These are phyloP conservation scores for Gallinago nigripennis DNA, from an alignment of 2,797 vertebrate genomes.

Conservation along the genomic window DNA sequence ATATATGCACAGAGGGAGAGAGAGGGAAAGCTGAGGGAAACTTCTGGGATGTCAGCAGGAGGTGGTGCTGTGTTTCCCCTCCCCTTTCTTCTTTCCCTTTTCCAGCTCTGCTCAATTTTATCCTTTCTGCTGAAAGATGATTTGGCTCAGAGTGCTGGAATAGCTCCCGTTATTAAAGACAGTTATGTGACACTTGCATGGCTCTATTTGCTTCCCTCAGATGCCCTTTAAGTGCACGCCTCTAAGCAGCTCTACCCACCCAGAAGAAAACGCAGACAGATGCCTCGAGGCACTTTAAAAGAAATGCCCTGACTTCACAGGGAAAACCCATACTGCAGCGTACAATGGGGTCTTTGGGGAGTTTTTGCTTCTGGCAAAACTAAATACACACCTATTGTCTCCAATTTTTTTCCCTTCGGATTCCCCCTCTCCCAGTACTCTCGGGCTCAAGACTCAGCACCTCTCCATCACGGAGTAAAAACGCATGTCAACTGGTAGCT, in stretches of 20 bases:
- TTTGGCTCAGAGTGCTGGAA: conserved; percentile 29
- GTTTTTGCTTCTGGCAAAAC: background rate
- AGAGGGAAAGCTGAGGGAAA: conserved; percentile 30
- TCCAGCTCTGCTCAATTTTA: conserved; percentile 49
- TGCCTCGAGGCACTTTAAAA: background rate
- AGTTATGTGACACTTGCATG: conserved; percentile 22
- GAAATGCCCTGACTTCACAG: background rate
- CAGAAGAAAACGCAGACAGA: background rate
- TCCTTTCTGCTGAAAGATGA: conserved; percentile 39
- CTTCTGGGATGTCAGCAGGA: conserved; percentile 52
- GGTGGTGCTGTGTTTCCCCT: conserved; percentile 56
- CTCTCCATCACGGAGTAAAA: background rate
- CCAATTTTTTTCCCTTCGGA: background rate
- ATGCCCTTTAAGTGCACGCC: background rate
- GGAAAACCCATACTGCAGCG: background rate
- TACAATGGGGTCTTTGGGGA: background rate
- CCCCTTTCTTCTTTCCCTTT: conserved; percentile 39
- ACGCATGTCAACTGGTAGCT: background rate
- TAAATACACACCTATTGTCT: fast-evolving
- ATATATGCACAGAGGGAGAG: conserved; percentile 21
- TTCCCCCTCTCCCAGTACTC: background rate
- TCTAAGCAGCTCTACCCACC: background rate
- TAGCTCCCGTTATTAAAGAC: conserved; percentile 6
- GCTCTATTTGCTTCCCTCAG: conserved; percentile 6
- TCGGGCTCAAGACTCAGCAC: background rate